Percentiles rank a stretch among this genome's conserved stretches.
These are phyloP conservation scores for Urocynchramus pylzowi DNA, from an alignment of 2,113 vertebrate species.

Conservation along the genomic window DNA sequence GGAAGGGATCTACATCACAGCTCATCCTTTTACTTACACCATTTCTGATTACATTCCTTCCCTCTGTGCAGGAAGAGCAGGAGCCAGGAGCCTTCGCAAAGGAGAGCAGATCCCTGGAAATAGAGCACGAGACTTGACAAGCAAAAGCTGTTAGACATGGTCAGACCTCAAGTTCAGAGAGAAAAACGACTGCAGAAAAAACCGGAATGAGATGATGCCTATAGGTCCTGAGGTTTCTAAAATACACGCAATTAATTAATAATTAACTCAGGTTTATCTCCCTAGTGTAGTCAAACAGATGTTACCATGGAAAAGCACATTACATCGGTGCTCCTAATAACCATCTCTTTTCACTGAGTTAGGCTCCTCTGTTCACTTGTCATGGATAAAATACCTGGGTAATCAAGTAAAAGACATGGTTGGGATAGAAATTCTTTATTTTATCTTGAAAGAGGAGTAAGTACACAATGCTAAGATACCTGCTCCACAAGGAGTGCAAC, in stretches of 20 bases:
- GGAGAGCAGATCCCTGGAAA: slow-evolving; percentile 41
- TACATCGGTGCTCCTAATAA: not conserved
- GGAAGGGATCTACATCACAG: not conserved
- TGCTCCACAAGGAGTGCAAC: slow-evolving; percentile 15
- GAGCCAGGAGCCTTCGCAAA: slow-evolving; percentile 34
- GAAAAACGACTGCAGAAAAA: not conserved
- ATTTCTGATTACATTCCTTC: not conserved
- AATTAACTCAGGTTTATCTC: not conserved
- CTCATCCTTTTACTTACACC: slow-evolving; percentile 30
- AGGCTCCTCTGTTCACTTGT: not conserved
- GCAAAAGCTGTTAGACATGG: not conserved
- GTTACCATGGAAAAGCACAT: not conserved
- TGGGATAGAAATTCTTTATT: slow-evolving; percentile 64
- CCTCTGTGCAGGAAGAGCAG: not conserved
- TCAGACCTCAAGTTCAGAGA: not conserved
- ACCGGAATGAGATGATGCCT: not conserved
- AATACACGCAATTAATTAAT: not conserved
- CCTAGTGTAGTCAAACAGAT: not conserved
- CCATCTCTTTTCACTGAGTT: not conserved
- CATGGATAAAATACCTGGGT: not conserved
- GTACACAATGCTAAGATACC: slow-evolving; percentile 25
- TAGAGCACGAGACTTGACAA: slow-evolving; percentile 42
- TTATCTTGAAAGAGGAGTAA: slow-evolving; percentile 34
- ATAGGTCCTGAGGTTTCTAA: not conserved
- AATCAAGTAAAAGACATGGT: slow-evolving; percentile 53